Conservation (phyloP, 37 sponge, comb jelly and placozoan species). For the Eunapius fragilis region DNA sequence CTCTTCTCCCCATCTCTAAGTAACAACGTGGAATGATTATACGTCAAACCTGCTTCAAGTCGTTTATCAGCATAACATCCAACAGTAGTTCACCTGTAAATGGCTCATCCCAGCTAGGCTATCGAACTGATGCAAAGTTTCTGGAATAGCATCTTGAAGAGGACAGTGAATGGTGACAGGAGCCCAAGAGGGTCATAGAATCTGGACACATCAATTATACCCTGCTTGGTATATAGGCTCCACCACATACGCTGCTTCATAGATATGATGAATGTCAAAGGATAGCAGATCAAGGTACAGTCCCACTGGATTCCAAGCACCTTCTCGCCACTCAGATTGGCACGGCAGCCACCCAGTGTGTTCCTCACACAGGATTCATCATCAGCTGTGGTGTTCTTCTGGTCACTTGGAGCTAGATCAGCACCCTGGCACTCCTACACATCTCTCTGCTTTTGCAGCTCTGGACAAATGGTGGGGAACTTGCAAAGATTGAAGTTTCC, state of each 20-base stretch:
- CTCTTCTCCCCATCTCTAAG: background rate
- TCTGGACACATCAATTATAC: too few species aligned
- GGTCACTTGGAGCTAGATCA: background rate
- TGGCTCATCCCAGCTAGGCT: slow-evolving; percentile 15
- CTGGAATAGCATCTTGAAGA: slow-evolving; percentile 11
- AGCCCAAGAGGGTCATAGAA: slow-evolving; percentile 4
- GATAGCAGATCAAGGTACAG: background rate
- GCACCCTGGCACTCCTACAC: background rate
- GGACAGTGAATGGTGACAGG: slow-evolving; percentile 5
- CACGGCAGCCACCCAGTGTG: background rate
- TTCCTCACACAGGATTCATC: too few species aligned
- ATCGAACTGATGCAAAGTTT: background rate
- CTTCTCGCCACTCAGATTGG: background rate
- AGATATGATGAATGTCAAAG: slow-evolving; percentile 2
- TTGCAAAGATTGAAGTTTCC: background rate
- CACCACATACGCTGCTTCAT: background rate
- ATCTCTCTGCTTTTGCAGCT: background rate
- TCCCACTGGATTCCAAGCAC: slow-evolving; percentile 5
- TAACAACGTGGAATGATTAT: too few species aligned
- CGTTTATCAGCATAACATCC: background rate
- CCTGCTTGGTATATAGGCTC: background rate
- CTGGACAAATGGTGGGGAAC: background rate
- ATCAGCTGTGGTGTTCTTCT: too few species aligned
- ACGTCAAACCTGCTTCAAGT: background rate
- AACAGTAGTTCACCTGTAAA: background rate